These are phyloP conservation scores for Rhagoletis pomonella DNA, from an alignment of 1,140 invertebrate genomes.

Conservation along the genomic window DNA sequence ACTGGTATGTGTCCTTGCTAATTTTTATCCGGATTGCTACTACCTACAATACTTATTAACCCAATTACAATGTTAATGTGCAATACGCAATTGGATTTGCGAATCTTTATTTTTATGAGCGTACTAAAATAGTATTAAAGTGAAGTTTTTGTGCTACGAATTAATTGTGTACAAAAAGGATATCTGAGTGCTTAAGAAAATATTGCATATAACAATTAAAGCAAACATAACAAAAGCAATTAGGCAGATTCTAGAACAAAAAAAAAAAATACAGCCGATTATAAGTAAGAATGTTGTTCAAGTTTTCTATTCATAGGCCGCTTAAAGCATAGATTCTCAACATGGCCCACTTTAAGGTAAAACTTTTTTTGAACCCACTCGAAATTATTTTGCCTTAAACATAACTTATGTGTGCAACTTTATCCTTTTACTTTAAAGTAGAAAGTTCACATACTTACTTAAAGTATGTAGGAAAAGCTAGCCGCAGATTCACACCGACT, in stretches of 20 bases:
- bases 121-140: conserved; percentile 73
- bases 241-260: not conserved
- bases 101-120: not conserved
- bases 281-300: no score
- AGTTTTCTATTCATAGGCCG: no score
- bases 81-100: conserved; percentile 16
- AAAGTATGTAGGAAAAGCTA: no score
- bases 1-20: conserved; percentile 11
- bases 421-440: no score
- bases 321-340: no score
- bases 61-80: conserved; percentile 68
- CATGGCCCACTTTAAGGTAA: no score
- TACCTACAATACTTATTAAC: conserved; percentile 68
- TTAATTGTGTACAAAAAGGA: conserved; percentile 66
- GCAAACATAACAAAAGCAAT: not conserved
- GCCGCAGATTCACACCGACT: no score
- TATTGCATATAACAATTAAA: conserved; percentile 1
- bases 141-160: conserved; percentile 66
- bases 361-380: no score
- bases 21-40: conserved; percentile 43
- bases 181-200: conserved; percentile 1
- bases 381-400: no score
- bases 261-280: no score
- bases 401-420: no score
- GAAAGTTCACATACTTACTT: no score